Evolutionary conservation across 1,140 invertebrate genomes (phyloP).

Genomic region (Chironomus tepperi): DNA sequence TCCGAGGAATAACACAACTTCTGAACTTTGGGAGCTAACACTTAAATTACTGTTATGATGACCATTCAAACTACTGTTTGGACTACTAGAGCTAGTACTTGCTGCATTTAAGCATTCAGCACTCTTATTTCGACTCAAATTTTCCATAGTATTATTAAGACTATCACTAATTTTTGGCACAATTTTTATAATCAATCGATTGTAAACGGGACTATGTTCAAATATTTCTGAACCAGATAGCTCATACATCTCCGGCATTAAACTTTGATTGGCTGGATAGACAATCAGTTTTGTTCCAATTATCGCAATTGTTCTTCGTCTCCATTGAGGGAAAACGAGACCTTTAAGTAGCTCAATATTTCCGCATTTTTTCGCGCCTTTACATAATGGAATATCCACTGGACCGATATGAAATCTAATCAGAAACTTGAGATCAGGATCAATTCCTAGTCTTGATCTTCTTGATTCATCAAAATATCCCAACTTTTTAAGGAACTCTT

Average conservation of each 20-base stretch:
- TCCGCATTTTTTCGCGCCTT: constrained; percentile 47
- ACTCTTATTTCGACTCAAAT: constrained; percentile 24
- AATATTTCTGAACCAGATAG: constrained; percentile 40
- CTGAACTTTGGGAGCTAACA: background rate
- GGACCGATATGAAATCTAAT: constrained; percentile 53
- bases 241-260: constrained; percentile 29
- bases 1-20: constrained; percentile 45
- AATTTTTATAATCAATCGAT: constrained; percentile 42
- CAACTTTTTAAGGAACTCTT: constrained; percentile 49
- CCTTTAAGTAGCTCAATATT: constrained; percentile 54
- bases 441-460: constrained; percentile 51
- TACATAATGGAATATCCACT: constrained; percentile 34
- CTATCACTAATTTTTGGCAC: constrained; percentile 35
- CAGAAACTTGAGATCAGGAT: constrained; percentile 52
- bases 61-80: constrained; percentile 10
- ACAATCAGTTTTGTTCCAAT: constrained; percentile 53
- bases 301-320: constrained; percentile 48
- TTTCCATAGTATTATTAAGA: constrained; percentile 28
- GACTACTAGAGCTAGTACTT: background rate
- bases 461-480: constrained; percentile 50
- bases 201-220: constrained; percentile 41
- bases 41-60: constrained; percentile 16
- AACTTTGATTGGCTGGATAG: constrained; percentile 42
- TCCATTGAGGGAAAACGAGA: constrained; percentile 60
- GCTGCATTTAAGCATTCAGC: constrained; percentile 5